Evolutionary conservation across 1,140 invertebrate species (phyloP), one percentile per base, ranked within the genome.

Genomic region (Apis dorsata): DNA sequence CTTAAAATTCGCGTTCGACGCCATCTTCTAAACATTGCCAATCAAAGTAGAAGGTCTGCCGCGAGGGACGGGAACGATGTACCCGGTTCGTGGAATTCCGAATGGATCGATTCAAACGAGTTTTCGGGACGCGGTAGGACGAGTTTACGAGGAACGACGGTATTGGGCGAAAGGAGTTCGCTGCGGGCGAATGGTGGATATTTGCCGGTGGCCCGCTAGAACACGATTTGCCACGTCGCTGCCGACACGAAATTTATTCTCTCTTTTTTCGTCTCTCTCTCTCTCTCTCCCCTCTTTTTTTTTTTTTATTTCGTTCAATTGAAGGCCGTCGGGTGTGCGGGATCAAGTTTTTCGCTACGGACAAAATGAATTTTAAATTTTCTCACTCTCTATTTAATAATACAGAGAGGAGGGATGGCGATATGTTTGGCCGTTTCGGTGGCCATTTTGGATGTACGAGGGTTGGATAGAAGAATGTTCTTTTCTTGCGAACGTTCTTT

Each of bases 121-220:
- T 88, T 89, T 89, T 89, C 79, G 84, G 87, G 76, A 88, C 81
- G 87, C 79, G 88, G 87, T 85, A 89, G 87, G 88, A 89, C 76
- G 88, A 89, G 87, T 89, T 89, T 89, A 88, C 88, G 87, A 89
- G 88, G 88, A 86, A 88, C 88, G 87, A 88, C 85, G 87, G 87
- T 85, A 89, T 89, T 89, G 88, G 88, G 78, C 85, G 88, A 88
- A 89, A 89, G 87, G 68, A 89, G 76, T 79, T 60, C 78, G 81
- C 84, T 88, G 77, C 85, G 81, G 85, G 87, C 88, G 88, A 89
- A 89, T 89, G 81, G 88, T 84, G 83, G 88, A 89, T 89, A 89
- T 89, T 88, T 88, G 87, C 88, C 75, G 87, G 88, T 88, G 87
- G 88, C 86, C 79, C 81, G 87, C 81, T 82, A 85, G 87, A 89